A percentile compares a stretch with the other conserved stretches of the same genome.
phyloP scores from a whole-genome alignment of 2,113 vertebrate species.

The Grammomys dolichurus region DNA sequence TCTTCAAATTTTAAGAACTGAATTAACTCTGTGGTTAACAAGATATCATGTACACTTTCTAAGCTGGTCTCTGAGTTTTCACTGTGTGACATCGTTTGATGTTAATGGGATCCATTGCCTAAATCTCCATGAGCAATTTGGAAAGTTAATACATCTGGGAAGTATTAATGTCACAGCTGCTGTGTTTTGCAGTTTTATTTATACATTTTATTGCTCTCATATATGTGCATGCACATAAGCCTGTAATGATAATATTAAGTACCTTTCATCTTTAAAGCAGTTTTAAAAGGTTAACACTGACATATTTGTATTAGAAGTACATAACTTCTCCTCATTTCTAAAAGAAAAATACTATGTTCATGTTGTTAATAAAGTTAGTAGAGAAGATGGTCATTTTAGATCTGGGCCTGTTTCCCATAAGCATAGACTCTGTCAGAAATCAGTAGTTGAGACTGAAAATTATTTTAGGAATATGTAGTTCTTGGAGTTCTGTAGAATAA shows the following conservation, averaged over 20 bases:
- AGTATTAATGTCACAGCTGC: not conserved
- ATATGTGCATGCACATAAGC: not conserved
- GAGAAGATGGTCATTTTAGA: not conserved
- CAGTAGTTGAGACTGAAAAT: not conserved
- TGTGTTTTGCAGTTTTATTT: constrained; percentile 38
- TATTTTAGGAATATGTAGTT: not conserved
- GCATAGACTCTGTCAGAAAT: not conserved
- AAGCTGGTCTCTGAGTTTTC: constrained; percentile 49
- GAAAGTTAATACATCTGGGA: constrained; percentile 37
- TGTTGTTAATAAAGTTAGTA: not conserved
- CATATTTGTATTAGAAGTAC: not conserved
- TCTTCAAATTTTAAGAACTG: constrained; percentile 23
- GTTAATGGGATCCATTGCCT: constrained; percentile 56
- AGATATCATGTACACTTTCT: constrained; percentile 25
- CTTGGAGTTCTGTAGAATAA: not conserved
- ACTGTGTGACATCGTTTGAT: constrained; percentile 46
- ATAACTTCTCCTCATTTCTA: constrained; percentile 33
- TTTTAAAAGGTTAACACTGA: not conserved
- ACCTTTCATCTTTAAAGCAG: constrained; percentile 5
- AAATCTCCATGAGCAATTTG: constrained; percentile 53
- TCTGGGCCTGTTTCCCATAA: not conserved
- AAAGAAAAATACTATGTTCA: not conserved
- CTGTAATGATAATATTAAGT: not conserved
- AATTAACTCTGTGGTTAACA: constrained; percentile 26
- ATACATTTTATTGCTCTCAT: not conserved